These are phyloP conservation scores for Heteromyza rotundicornis DNA, from an alignment of 2,888 invertebrate genomes.

Conservation along the genomic window DNA sequence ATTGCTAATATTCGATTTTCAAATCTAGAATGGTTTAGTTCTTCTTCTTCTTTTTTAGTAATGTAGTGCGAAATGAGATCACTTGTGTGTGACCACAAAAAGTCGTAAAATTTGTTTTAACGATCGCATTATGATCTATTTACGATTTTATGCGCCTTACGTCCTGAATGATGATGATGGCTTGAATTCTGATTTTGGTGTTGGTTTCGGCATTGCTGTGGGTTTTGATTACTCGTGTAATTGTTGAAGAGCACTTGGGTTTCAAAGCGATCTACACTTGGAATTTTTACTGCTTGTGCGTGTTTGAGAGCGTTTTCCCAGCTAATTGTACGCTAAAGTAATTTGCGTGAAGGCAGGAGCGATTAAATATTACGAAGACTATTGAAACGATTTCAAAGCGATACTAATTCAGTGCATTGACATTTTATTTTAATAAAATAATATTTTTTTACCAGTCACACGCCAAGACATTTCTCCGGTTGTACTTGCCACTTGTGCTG, in stretches of 20 bases:
- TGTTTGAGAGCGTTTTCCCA: neutral
- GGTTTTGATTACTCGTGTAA: neutral
- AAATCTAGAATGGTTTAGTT: too few relatives aligned
- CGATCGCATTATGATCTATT: slow-evolving; percentile 60
- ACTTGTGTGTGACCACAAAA: slow-evolving; percentile 37
- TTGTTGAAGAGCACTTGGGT: neutral
- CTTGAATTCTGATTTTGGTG: slow-evolving; percentile 12
- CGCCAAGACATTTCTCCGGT: too few relatives aligned
- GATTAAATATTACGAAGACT: too few relatives aligned
- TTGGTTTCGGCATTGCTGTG: neutral
- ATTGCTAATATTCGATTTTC: too few relatives aligned
- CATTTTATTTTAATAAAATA: too few relatives aligned
- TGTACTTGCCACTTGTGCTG: too few relatives aligned
- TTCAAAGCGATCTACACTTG: neutral
- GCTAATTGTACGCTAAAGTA: neutral
- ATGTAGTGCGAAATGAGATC: slow-evolving; percentile 31
- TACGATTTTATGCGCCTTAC: slow-evolving; percentile 55
- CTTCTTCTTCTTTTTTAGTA: neutral
- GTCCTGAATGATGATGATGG: slow-evolving; percentile 40
- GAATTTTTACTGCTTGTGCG: neutral
- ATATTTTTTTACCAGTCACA: too few relatives aligned
- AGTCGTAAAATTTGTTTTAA: slow-evolving; percentile 56
- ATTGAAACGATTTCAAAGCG: too few relatives aligned
- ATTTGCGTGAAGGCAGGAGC: too few relatives aligned
- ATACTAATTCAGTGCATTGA: too few relatives aligned